Base-by-base conservation (phyloP, 2,797 vertebrate genomes). In the Sebastiscus tertius region DNA sequence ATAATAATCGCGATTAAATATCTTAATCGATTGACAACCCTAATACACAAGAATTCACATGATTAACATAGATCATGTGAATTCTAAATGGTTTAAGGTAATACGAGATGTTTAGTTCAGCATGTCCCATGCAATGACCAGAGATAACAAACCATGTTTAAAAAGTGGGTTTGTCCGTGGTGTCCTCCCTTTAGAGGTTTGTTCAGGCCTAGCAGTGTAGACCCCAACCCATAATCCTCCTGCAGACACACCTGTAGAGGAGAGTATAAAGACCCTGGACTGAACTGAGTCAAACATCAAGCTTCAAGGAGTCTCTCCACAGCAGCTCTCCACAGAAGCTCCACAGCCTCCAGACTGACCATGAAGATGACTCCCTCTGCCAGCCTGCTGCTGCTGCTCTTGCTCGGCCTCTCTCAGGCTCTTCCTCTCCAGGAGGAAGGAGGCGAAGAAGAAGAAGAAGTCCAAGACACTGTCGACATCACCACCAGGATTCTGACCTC, bases 221-320 rank as follows among this genome's bases (percentile, higher is more conserved):
- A 86, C 72, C 72, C 63, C 77, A 64, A 39, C 36, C 36, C 36
- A 39, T 39, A 39, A 39, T 39, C 12, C 36, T 39, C 12, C 36
- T 39, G 2, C 36, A 5, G 36, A 39, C 36, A 39, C 36, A 39
- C 36, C 36, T 5, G 4, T 39, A 39, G 36, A 39, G 34, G n/a
- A 54, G 56, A 79, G 80, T 89, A 91, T 91, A 92, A 92, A 92
- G 77, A 72, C 46, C 78, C 77, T 71, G 83, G 69, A 75, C 84
- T 81, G 66, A 82, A 56, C 22, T 26, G 33, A 82, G 69, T 64
- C 77, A 75, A 22, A 72, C 75, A 87, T 63, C 79, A 29, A 75
- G 33, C 75, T 71, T 80, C 77, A 52, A 70, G 49, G 79, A 86
- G 72, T 73, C 75, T 86, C 76, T 84, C 76, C 80, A 49, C 58